These are phyloP conservation scores for Elaeidobius kamerunicus DNA, from an alignment of 2,888 invertebrate genomes.

Conservation along the genomic window DNA sequence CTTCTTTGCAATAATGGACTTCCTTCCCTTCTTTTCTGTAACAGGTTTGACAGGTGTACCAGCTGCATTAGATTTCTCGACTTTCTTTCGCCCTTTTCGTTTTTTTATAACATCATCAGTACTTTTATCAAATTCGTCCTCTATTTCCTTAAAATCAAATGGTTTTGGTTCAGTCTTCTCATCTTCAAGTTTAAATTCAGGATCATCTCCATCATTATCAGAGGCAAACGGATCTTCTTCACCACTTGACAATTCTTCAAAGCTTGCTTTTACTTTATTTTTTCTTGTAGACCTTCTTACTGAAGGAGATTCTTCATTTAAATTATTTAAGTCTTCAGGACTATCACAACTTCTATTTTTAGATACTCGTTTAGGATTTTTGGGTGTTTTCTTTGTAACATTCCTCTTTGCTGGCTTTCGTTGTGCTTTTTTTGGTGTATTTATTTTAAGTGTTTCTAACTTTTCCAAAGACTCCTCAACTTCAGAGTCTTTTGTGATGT, in stretches of 20 bases:
- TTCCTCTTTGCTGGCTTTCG: slow-evolving; percentile 7
- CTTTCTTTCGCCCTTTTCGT: neutral
- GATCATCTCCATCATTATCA: slow-evolving; percentile 40
- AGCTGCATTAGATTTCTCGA: slow-evolving; percentile 3
- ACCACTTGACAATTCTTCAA: slow-evolving; percentile 38
- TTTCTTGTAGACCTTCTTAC: slow-evolving; percentile 36
- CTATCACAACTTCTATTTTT: neutral
- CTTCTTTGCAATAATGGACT: slow-evolving; percentile 37
- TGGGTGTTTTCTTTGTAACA: slow-evolving; percentile 8
- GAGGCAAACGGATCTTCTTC: slow-evolving; percentile 41
- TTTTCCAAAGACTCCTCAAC: slow-evolving; percentile 7
- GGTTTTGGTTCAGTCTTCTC: slow-evolving; percentile 20
- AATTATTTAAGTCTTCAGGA: neutral
- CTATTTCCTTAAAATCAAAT: slow-evolving; percentile 17
- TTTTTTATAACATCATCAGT: slow-evolving; percentile 6
- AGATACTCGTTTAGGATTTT: neutral
- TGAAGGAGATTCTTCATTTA: neutral
- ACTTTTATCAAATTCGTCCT: slow-evolving; percentile 13
- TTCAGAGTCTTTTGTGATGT: slow-evolving; percentile 10
- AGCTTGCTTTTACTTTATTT: slow-evolving; percentile 35
- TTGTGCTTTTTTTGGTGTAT: neutral
- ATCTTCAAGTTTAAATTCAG: slow-evolving; percentile 35
- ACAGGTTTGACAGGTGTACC: neutral
- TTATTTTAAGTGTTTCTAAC: neutral
- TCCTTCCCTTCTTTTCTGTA: slow-evolving; percentile 3